phyloP scores from a whole-genome alignment of 92 coral and sea anemone species.

The Palythoa heliodiscus region DNA sequence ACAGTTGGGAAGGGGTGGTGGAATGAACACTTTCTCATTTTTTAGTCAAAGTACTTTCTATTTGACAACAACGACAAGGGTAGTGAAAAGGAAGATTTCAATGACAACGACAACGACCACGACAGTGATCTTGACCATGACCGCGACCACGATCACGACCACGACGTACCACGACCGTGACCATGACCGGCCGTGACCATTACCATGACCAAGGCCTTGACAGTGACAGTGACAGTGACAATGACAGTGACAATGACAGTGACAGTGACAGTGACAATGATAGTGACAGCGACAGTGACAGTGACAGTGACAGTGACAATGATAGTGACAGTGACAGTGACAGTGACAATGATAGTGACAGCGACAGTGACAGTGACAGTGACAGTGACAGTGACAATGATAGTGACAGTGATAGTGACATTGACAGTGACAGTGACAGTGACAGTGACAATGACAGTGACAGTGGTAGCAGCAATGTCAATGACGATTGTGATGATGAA shows the following conservation, averaged over 20 bases:
- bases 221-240: background rate
- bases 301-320: background rate
- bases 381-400: background rate
- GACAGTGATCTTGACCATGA: background rate
- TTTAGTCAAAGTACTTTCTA: too few relatives aligned
- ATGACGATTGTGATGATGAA: too few relatives aligned
- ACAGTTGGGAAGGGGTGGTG: too few relatives aligned
- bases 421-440: too few relatives aligned
- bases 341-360: too few relatives aligned
- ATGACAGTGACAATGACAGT: too few relatives aligned
- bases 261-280: background rate
- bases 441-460: too few relatives aligned
- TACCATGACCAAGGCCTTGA: background rate
- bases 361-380: background rate
- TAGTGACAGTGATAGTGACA: background rate
- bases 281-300: background rate
- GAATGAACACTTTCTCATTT: too few relatives aligned
- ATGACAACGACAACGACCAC: background rate
- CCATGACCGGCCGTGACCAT: too few relatives aligned
- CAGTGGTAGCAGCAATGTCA: too few relatives aligned
- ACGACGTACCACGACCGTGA: too few relatives aligned
- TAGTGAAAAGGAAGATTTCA: background rate
- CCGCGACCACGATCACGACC: too few relatives aligned
- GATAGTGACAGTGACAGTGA: background rate
- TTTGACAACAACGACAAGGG: background rate